Percentiles rank a stretch among this genome's conserved stretches.
These are phyloP conservation scores for Rhagologus leucostigma DNA, from an alignment of 2,113 vertebrate species.

Conservation along the genomic window DNA sequence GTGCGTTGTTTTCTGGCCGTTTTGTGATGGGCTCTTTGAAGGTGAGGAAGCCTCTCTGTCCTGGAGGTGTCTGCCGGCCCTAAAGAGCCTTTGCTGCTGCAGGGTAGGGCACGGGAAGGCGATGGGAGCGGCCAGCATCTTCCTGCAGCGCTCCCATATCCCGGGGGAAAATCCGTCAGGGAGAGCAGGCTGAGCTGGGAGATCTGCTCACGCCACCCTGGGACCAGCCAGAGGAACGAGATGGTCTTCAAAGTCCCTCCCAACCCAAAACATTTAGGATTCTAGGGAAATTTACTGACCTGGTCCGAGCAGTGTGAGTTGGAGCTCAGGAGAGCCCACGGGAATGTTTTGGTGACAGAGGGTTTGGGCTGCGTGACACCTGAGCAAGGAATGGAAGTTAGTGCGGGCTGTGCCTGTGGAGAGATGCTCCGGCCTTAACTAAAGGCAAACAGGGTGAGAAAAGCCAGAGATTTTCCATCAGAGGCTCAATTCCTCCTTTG, in stretches of 20 bases:
- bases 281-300: neutral
- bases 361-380: neutral
- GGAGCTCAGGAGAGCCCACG: neutral
- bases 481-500: neutral
- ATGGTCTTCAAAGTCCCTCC: neutral
- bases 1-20: neutral
- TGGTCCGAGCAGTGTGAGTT: rapidly evolving
- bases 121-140: neutral
- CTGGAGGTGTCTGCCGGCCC: neutral
- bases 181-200: neutral
- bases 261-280: neutral
- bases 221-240: rapidly evolving
- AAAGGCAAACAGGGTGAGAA: neutral
- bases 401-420: neutral
- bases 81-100: neutral
- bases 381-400: neutral
- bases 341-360: rapidly evolving
- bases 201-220: rapidly evolving
- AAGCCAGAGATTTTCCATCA: neutral
- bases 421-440: neutral
- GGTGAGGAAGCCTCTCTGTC: neutral
- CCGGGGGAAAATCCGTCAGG: neutral
- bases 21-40: neutral
- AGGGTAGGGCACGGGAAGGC: rapidly evolving
- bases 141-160: neutral